phyloP scores from a whole-genome alignment of 2,888 invertebrate genomes.

The Aleiodes testaceus region DNA sequence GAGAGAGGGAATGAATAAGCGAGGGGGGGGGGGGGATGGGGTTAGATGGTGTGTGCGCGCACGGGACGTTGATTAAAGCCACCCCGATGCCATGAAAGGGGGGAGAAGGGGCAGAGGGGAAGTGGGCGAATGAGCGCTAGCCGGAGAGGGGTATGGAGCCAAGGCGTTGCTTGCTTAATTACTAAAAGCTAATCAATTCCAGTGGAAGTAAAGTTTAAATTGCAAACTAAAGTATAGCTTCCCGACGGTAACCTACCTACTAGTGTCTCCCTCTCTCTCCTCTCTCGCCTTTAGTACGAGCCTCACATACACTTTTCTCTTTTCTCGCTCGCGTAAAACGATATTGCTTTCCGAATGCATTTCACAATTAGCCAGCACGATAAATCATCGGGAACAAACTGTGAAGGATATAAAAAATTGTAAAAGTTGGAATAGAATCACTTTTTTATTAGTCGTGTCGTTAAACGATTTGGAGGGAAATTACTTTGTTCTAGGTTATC shows the following conservation, averaged over 20 bases:
- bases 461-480: too few species aligned
- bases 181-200: constrained; percentile 74
- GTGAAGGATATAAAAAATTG: constrained; percentile 59
- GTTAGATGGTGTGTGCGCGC: constrained; percentile 49
- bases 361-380: constrained; percentile 71
- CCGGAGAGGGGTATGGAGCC: constrained; percentile 53
- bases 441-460: too few species aligned
- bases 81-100: constrained; percentile 58
- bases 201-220: constrained; percentile 74
- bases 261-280: constrained; percentile 46
- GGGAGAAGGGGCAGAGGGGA: constrained; percentile 40
- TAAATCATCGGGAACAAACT: constrained; percentile 66
- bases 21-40: constrained; percentile 41
- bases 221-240: constrained; percentile 73
- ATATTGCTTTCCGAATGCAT: constrained; percentile 66
- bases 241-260: constrained; percentile 57
- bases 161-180: constrained; percentile 73
- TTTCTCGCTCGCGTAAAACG: constrained; percentile 47
- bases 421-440: constrained; percentile 11
- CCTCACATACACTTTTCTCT: constrained; percentile 46
- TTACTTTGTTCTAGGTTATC: too few species aligned
- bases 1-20: constrained; percentile 30
- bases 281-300: constrained; percentile 37
- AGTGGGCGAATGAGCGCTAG: constrained; percentile 47
- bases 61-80: constrained; percentile 71